Base-by-base conservation (phyloP, 2,797 vertebrate genomes). In the Craterocephalus amniculus region DNA sequence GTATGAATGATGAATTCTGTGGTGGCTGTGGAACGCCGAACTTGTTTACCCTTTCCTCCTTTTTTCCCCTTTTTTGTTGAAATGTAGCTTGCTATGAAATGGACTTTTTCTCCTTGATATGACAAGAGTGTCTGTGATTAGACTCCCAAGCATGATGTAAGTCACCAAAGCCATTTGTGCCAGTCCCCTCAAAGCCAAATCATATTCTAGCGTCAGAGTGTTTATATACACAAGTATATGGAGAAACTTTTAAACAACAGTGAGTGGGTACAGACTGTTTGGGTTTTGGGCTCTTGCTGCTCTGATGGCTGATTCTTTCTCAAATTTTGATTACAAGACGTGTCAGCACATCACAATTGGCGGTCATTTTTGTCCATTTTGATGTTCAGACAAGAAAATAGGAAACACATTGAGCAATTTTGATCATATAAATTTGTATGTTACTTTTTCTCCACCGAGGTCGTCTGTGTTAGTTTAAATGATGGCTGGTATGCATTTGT, bases 61-160 rank as follows among this genome's bases (percentile, higher is more conserved):
- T 10, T 60, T 72, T 70, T 76, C 77, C 51, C 36, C 51, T 14
- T 62, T 71, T 70, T 74, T 87, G 77, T 76, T 35, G 63, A 89
- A 84, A 76, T 64, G 32, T 64, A 80, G 85, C 76, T 90, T 14
- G 34, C 87, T 85, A 82, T 89, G 87, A 92, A 93, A 89, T 85
- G 57, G 81, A 89, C 83, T 89, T 90, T 89, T 91, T 89, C 83
- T 88, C 81, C 87, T 90, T 88, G 90, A 93, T 92, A 93, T 92
- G 90, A 93, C 89, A 88, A 83, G 87, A 92, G 91, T 86, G 89
- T 91, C 92, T 92, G 90, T 91, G 89, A 92, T 92, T 91, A 90
- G 88, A 91, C 83, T 87, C 78, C 85, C 79, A 87, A 87, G 88
- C 87, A 91, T 91, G 91, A 92, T 90, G 91, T 91, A 92, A 92